phyloP scores from a whole-genome alignment of 35 echinoderm and acorn worm species.

The Ptychodera flava region DNA sequence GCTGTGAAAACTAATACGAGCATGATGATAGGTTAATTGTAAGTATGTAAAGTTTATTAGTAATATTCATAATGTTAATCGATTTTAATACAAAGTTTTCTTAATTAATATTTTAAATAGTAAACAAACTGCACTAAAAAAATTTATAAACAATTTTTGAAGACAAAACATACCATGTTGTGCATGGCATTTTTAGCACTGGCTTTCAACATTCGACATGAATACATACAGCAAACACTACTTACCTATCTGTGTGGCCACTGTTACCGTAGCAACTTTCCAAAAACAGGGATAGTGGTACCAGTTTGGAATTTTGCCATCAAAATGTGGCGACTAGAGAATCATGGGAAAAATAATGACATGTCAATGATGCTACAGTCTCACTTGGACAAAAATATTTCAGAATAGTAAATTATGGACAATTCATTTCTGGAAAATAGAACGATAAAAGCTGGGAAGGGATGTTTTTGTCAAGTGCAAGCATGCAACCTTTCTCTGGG shows the following conservation, averaged over 20 bases:
- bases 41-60: no score
- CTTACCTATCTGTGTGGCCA: constrained; percentile 69
- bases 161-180: no score
- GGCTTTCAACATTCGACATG: no score
- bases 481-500: not conserved
- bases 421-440: not conserved
- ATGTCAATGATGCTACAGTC: not conserved
- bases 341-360: constrained; percentile 5
- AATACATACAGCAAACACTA: no score
- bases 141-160: no score
- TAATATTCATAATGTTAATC: no score
- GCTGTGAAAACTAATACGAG: no score
- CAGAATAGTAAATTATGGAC: not conserved
- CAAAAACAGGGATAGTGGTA: constrained; percentile 80
- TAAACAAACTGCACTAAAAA: no score
- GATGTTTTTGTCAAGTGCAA: not conserved
- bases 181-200: no score
- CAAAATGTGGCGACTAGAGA: constrained; percentile 88
- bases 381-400: not conserved
- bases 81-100: no score
- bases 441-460: not conserved
- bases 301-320: constrained; percentile 94
- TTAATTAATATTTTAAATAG: no score
- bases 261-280: constrained; percentile 31
- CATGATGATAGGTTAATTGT: no score